Base-by-base conservation (phyloP, 2,888 invertebrate species). In the Drosophila sordidula region DNA sequence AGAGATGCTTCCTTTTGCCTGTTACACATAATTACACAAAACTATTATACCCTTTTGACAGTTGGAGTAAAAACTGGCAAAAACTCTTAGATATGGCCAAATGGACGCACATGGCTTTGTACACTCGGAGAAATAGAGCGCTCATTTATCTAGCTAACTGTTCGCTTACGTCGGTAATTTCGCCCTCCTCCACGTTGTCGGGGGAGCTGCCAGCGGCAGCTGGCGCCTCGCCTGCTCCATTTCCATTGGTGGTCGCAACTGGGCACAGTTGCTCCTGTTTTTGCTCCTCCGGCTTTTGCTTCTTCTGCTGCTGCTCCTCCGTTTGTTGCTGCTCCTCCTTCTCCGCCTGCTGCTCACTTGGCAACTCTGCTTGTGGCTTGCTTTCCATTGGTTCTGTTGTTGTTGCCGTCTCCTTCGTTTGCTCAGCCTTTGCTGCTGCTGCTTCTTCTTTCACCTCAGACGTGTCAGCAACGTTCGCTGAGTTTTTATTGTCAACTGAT, bases 141-240 rank as follows among this genome's bases (percentile, higher is more conserved):
- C 14, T 14, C 0, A 16, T 16, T 39, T 6, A 29, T 39, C 2
- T 29, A 14, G 38, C 14, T 32, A 11, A 4, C 18, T 12, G 12
- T 34, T 34, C 12, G 67, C 85, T 82, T 55, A 83, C 83, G 26
- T 84, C 83, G 2, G 68, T 74, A 38, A 84, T 86, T 77, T 84
- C 83, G 6, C 83, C 83, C 34, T 84, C 83, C 36, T 84, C 89
- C 11, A 69, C 69, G 70, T 70, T 70, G 38, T 49, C 61, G 3
- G 67, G 41, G 0, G 79, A 42, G 9, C 4, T 50, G 11, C 0
- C 55, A 9, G 34, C 26, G 39, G 11, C 22, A 4, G 0, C 36
- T n/a, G 52, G 11, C 3, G 44, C 32, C 4, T 77, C 59, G 9
- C 50, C n/a, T 2, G 34, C 25, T 1, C 41, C 47, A 49, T 68